A percentile compares a stretch with the other conserved stretches of the same genome.
phyloP scores from a whole-genome alignment of 2,113 vertebrate species.

The Cardinalis cardinalis region DNA sequence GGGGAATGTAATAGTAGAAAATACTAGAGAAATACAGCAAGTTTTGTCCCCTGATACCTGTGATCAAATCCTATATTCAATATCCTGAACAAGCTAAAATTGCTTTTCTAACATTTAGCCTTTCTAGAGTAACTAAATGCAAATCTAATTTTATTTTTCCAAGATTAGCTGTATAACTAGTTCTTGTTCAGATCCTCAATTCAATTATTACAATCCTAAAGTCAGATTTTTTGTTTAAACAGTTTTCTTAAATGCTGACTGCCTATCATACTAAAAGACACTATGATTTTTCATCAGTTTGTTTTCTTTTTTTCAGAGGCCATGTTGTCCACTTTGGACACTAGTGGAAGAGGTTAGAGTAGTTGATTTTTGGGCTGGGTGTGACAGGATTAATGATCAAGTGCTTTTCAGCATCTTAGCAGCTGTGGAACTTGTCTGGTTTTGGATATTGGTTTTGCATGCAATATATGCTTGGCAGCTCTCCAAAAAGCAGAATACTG shows the following conservation, averaged over 20 bases:
- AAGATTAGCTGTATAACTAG: not conserved
- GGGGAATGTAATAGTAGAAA: not conserved
- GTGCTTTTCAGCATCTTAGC: conserved; percentile 56
- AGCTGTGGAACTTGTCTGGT: conserved; percentile 13
- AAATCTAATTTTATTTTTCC: not conserved
- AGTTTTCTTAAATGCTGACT: conserved; percentile 52
- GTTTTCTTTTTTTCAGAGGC: not conserved
- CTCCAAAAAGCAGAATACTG: conserved; percentile 33
- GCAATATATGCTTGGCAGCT: conserved; percentile 49
- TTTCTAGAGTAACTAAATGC: conserved; percentile 6
- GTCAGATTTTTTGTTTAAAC: conserved; percentile 8
- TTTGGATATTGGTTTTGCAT: conserved; percentile 29
- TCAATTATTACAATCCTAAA: not conserved
- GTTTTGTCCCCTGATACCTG: not conserved
- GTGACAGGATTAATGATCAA: conserved; percentile 54
- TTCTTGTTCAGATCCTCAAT: conserved; percentile 1
- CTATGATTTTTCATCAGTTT: not conserved
- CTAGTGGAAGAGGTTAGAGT: not conserved
- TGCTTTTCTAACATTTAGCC: conserved; percentile 48
- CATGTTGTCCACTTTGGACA: not conserved
- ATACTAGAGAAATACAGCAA: not conserved
- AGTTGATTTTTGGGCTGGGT: conserved; percentile 53
- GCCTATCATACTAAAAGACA: not conserved
- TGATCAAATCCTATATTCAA: not conserved
- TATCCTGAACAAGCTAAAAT: conserved; percentile 49